A percentile compares a stretch with the other conserved stretches of the same genome.
These are phyloP conservation scores for Onthophagus sagittarius DNA, from an alignment of 2,888 invertebrate genomes.

Conservation along the genomic window DNA sequence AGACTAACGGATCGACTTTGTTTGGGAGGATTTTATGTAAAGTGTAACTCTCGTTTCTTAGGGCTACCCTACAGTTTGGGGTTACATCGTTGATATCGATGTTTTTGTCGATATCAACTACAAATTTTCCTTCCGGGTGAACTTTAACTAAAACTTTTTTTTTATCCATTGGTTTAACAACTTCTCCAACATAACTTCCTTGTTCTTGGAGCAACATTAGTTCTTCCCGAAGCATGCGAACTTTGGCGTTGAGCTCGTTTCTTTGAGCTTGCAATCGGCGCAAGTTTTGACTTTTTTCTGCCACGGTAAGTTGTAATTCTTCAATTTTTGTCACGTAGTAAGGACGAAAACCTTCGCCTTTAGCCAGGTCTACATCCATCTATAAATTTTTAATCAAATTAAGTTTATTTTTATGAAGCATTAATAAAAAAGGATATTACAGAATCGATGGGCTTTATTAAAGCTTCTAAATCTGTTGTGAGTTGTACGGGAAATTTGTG, in stretches of 20 bases:
- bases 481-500: background rate
- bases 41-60: constrained; percentile 97
- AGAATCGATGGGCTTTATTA: background rate
- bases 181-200: constrained; percentile 99
- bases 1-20: constrained; percentile 91
- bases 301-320: constrained; percentile 67
- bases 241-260: constrained; percentile 42
- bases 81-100: constrained; percentile 98
- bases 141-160: constrained; percentile 99
- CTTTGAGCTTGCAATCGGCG: constrained; percentile 17
- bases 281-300: constrained; percentile 20
- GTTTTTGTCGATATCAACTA: constrained; percentile 98
- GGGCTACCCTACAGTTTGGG: constrained; percentile 94
- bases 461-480: background rate
- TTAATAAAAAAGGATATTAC: background rate
- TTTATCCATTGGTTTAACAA: constrained; percentile 99
- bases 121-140: constrained; percentile 99
- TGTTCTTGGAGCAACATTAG: constrained; percentile 95
- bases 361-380: constrained; percentile 72
- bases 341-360: constrained; percentile 87
- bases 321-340: constrained; percentile 99
- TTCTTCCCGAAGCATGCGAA: constrained; percentile 96
- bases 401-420: no score
- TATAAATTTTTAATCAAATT: no score
- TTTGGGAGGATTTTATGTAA: constrained; percentile 98